Percentiles rank a stretch among this genome's conserved stretches.
phyloP scores from a whole-genome alignment of 2,113 vertebrate species.

The Vireo altiloquus region DNA sequence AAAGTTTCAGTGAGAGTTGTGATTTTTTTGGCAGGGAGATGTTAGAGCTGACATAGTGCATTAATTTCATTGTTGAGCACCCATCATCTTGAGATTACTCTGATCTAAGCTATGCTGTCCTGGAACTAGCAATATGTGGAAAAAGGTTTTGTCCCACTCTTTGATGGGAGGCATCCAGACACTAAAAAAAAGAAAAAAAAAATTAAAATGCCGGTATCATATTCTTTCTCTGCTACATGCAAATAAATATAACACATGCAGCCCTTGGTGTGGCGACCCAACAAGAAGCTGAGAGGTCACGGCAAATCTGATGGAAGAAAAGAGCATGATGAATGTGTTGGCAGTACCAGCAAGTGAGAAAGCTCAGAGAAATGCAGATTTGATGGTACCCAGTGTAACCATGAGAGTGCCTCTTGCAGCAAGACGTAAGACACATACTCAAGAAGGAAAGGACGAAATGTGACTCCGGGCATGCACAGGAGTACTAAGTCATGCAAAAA shows the following conservation, averaged over 20 bases:
- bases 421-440: neutral
- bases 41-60: neutral
- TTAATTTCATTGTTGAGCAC: neutral
- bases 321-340: neutral
- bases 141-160: neutral
- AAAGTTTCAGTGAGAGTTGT: neutral
- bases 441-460: neutral
- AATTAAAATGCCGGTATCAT: neutral
- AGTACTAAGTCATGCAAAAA: neutral
- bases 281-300: neutral
- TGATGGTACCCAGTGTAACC: neutral
- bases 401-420: neutral
- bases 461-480: neutral
- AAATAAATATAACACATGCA: neutral
- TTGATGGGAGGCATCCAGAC: neutral
- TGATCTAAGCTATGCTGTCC: neutral
- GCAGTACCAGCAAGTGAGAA: neutral
- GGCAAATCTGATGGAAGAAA: neutral
- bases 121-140: neutral
- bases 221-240: neutral
- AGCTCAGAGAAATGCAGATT: neutral
- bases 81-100: neutral
- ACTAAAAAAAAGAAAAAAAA: neutral
- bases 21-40: constrained; percentile 44
- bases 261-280: accelerated